A percentile compares a stretch with the other conserved stretches of the same genome.
These are phyloP conservation scores for Tanypteryx hageni DNA, from an alignment of 2,888 invertebrate genomes.

Conservation along the genomic window DNA sequence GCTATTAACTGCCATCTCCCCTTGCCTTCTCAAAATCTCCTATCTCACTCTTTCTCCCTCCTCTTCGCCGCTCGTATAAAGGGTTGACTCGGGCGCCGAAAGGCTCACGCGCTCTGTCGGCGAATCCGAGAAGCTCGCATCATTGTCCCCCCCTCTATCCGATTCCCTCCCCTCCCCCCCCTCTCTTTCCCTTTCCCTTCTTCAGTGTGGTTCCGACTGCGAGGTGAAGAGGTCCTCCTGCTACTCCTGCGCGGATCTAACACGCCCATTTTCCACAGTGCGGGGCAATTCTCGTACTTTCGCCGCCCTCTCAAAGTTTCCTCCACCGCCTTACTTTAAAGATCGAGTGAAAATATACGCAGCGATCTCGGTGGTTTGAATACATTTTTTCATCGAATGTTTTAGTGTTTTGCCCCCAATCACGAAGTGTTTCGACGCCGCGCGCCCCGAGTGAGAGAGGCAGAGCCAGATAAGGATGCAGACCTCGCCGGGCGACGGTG, in stretches of 20 bases:
- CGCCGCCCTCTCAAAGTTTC: too few relatives aligned
- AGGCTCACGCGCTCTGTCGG: conserved; percentile 12
- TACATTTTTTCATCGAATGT: too few relatives aligned
- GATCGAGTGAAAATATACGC: too few relatives aligned
- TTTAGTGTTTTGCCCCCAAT: background rate
- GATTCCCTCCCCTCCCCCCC: background rate
- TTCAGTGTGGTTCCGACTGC: conserved; percentile 10
- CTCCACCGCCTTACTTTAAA: too few relatives aligned
- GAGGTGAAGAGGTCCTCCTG: background rate
- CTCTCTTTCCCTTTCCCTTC: background rate
- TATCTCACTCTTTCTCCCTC: background rate
- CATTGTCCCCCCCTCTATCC: background rate
- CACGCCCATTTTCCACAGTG: too few relatives aligned
- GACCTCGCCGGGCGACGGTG: background rate
- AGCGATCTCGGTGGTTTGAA: too few relatives aligned
- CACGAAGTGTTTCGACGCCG: background rate
- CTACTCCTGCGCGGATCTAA: too few relatives aligned
- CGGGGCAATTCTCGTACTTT: too few relatives aligned
- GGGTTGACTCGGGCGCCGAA: conserved; percentile 21
- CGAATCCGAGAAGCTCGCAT: conserved; percentile 13
- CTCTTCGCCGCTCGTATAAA: background rate
- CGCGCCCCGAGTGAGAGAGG: background rate
- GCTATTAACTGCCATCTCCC: background rate
- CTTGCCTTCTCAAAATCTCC: background rate
- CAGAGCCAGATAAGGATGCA: background rate